These are phyloP conservation scores for Zaprionus davidi DNA, from an alignment of 1,140 invertebrate genomes.

Conservation along the genomic window DNA sequence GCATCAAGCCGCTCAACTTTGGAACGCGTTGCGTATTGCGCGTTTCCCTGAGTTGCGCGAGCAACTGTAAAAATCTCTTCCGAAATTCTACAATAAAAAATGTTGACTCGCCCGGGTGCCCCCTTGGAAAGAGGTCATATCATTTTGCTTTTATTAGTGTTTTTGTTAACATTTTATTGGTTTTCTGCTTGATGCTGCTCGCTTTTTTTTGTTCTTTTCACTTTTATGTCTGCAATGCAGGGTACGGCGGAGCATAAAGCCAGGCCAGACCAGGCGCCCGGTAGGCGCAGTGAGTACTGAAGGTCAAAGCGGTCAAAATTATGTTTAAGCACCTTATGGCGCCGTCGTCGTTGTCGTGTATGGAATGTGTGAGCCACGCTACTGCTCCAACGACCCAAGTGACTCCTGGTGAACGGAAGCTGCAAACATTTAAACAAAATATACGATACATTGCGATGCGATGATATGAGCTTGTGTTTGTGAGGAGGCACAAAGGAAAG, in stretches of 20 bases:
- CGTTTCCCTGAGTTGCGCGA: not conserved
- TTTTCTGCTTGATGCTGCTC: slow-evolving; percentile 33
- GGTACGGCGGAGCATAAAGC: slow-evolving; percentile 30
- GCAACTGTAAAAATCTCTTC: slow-evolving; percentile 53
- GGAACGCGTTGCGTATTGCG: not conserved
- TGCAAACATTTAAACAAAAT: not conserved
- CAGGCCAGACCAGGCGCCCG: slow-evolving; percentile 12
- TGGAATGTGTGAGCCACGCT: not conserved
- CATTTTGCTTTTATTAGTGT: slow-evolving; percentile 65
- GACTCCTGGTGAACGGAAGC: not conserved
- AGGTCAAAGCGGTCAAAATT: slow-evolving; percentile 62
- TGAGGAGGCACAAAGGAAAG: not conserved
- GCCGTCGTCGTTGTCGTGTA: slow-evolving; percentile 4
- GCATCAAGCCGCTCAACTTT: slow-evolving; percentile 29
- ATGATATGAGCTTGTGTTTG: slow-evolving; percentile 12
- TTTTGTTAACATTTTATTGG: slow-evolving; percentile 58
- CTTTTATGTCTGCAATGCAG: slow-evolving; percentile 57
- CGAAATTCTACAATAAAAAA: slow-evolving; percentile 62
- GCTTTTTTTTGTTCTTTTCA: slow-evolving; percentile 35
- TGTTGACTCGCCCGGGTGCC: slow-evolving; percentile 32
- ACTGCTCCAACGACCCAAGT: not conserved
- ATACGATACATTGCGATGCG: slow-evolving; percentile 1
- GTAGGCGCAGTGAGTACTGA: slow-evolving; percentile 34
- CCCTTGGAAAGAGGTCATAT: slow-evolving; percentile 53
- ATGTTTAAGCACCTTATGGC: slow-evolving; percentile 48